phyloP scores from a whole-genome alignment of 1,140 invertebrate species.

The Trachymyrmex cornetzi region DNA sequence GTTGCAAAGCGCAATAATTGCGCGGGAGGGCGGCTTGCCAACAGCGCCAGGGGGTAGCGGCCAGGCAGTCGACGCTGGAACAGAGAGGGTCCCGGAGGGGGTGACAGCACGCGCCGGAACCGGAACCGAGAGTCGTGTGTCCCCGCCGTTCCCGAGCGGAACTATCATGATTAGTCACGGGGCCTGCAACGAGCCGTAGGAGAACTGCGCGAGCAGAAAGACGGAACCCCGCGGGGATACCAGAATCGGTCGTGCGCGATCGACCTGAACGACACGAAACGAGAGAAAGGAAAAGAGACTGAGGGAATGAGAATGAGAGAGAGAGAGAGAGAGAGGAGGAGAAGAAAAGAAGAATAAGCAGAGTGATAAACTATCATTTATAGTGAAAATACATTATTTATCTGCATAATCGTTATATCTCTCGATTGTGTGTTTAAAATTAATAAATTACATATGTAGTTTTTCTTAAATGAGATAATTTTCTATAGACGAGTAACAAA shows the following conservation, averaged over 20 bases:
- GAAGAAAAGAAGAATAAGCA: not conserved
- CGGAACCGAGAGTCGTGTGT: conserved; percentile 87
- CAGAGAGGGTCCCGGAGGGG: conserved; percentile 47
- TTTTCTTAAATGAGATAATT: not conserved
- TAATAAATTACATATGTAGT: not conserved
- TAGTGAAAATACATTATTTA: conserved; percentile 24
- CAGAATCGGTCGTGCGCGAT: conserved; percentile 69
- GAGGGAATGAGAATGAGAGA: conserved; percentile 51
- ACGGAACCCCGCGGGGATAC: conserved; percentile 56
- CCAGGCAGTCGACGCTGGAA: conserved; percentile 46
- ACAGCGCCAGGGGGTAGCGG: conserved; percentile 34
- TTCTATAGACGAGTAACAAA: not conserved
- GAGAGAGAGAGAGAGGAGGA: conserved; percentile 27
- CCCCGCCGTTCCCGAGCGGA: conserved; percentile 86
- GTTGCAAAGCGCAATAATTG: conserved; percentile 83
- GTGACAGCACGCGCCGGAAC: conserved; percentile 85
- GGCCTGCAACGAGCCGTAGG: conserved; percentile 79
- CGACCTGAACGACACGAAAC: conserved; percentile 68
- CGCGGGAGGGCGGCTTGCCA: conserved; percentile 76
- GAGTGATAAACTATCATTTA: not conserved
- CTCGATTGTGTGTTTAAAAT: not conserved
- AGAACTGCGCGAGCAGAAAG: conserved; percentile 69
- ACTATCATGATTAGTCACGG: conserved; percentile 87
- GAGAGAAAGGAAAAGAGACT: conserved; percentile 30
- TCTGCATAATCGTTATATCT: not conserved